A percentile compares a stretch with the other conserved stretches of the same genome.
Evolutionary conservation across 2,113 vertebrate species (phyloP).

Genomic region (Marmota flaviventris): DNA sequence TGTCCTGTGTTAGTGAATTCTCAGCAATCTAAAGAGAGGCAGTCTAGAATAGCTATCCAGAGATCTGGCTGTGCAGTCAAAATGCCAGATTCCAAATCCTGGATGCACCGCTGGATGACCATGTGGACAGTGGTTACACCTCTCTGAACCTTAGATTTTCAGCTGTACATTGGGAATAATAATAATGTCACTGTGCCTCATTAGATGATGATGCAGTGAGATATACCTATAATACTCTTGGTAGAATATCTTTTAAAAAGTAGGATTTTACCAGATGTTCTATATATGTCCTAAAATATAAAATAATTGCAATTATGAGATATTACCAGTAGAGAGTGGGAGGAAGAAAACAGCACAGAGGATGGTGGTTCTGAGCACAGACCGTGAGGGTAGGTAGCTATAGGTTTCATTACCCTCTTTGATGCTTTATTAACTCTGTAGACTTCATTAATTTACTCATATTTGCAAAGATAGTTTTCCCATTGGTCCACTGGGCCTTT

Average conservation of each 20-base stretch:
- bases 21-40: not conserved
- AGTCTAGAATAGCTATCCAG: not conserved
- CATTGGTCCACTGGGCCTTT: not conserved
- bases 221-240: not conserved
- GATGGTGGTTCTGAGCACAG: not conserved
- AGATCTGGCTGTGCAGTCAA: not conserved
- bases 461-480: not conserved
- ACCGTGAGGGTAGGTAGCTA: not conserved
- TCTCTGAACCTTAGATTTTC: not conserved
- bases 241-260: not conserved
- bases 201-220: not conserved
- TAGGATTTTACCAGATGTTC: not conserved
- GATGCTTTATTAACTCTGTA: not conserved
- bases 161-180: not conserved
- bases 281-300: not conserved
- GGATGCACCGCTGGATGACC: too few relatives aligned
- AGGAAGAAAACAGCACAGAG: not conserved
- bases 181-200: not conserved
- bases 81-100: not conserved
- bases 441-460: not conserved
- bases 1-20: slow-evolving; percentile 38
- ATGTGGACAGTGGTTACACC: not conserved
- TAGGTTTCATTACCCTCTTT: not conserved
- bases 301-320: not conserved
- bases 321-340: not conserved